Evolutionary conservation across 2,797 vertebrate genomes (phyloP).

Genomic region (Clarias laeviceps): DNA sequence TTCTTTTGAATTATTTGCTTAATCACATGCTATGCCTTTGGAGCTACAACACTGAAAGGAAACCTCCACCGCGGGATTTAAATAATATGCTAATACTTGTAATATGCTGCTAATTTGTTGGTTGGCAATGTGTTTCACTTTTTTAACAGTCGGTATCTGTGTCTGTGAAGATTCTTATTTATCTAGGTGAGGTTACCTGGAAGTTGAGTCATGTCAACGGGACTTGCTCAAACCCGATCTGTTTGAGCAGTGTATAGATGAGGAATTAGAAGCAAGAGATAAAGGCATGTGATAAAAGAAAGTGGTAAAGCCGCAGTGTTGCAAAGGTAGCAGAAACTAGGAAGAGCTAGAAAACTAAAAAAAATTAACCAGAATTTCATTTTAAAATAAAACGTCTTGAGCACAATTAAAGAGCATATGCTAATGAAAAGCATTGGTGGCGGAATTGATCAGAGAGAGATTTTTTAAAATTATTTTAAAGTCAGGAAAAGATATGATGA

Average conservation of each 20-base stretch:
- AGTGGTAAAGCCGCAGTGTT: background rate
- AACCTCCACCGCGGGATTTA: background rate
- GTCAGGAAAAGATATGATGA: background rate
- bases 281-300: background rate
- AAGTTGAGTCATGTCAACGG: too few species aligned
- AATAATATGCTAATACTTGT: background rate
- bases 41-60: background rate
- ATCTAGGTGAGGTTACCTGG: too few species aligned
- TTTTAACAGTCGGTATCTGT: background rate
- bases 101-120: background rate
- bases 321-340: background rate
- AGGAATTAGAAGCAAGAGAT: background rate
- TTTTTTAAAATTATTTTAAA: background rate
- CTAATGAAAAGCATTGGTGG: background rate
- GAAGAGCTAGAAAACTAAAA: background rate
- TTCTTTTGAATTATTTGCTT: background rate
- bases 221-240: background rate
- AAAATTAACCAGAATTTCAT: background rate
- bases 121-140: background rate
- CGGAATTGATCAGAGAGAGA: background rate
- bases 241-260: background rate
- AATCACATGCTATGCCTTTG: background rate
- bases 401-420: background rate
- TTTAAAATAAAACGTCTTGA: background rate
- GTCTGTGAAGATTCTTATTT: background rate